Percentiles rank a stretch among this genome's conserved stretches.
Evolutionary conservation across 2,113 vertebrate species (phyloP).

Genomic region (Nestor notabilis): DNA sequence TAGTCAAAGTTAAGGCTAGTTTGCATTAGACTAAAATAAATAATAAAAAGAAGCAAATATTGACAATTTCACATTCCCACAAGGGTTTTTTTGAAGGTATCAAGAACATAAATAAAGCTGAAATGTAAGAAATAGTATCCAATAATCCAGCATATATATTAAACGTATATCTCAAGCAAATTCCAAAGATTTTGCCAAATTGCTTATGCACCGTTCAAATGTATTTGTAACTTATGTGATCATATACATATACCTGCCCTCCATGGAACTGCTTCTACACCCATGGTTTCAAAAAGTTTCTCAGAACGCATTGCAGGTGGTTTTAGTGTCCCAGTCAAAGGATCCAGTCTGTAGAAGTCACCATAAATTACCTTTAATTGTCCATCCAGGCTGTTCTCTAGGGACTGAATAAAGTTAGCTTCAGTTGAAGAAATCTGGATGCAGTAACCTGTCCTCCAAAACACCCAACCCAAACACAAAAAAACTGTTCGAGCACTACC

Average conservation of each 20-base stretch:
- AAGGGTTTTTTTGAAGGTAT: not conserved
- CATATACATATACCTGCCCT: constrained; percentile 66
- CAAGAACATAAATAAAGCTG: not conserved
- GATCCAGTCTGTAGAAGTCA: constrained; percentile 90
- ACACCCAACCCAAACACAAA: not conserved
- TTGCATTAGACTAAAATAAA: not conserved
- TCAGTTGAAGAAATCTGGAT: not conserved
- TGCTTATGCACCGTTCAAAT: not conserved
- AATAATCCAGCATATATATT: not conserved
- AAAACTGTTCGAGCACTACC: not conserved
- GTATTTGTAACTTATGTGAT: not conserved
- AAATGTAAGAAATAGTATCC: not conserved
- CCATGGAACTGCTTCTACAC: constrained; percentile 84
- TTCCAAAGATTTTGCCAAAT: not conserved
- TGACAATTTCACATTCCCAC: not conserved
- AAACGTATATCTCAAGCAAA: not conserved
- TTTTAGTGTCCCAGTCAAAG: constrained; percentile 63
- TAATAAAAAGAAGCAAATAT: not conserved
- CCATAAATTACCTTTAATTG: constrained; percentile 85
- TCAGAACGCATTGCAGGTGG: constrained; percentile 79
- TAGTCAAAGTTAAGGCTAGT: not conserved
- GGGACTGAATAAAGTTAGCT: constrained; percentile 71
- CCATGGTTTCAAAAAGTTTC: constrained; percentile 83
- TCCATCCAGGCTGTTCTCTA: constrained; percentile 77
- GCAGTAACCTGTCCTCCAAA: not conserved